Conservation (phyloP, 92 coral and sea anemone species). For the Parazoanthus atlanticus region DNA sequence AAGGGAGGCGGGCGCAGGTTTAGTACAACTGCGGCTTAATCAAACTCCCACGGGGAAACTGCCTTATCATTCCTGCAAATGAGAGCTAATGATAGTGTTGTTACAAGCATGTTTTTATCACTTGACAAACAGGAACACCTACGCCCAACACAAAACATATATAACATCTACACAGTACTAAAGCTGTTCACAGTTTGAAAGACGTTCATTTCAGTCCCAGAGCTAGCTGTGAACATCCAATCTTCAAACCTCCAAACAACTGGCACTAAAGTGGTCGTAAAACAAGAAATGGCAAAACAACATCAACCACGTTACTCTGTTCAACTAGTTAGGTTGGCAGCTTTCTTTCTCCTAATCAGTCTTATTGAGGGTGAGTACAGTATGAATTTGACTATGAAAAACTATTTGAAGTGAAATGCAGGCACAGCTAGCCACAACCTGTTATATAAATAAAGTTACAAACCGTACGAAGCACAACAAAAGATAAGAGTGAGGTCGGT, state of each 20-base stretch:
- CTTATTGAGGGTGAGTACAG: background rate
- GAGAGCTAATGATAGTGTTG: background rate
- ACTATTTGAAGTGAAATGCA: constrained; percentile 1
- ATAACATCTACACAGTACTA: background rate
- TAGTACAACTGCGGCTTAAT: background rate
- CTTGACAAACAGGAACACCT: constrained; percentile 11
- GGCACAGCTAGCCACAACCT: background rate
- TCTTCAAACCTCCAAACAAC: background rate
- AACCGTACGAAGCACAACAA: background rate
- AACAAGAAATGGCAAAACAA: background rate
- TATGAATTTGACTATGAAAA: background rate
- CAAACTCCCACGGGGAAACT: background rate
- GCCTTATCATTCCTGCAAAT: no score
- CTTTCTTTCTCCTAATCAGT: background rate
- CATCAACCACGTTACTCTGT: background rate
- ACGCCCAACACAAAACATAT: background rate
- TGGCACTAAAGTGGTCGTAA: background rate
- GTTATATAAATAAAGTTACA: background rate
- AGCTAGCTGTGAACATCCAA: background rate
- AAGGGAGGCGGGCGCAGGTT: background rate
- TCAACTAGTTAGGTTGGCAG: background rate
- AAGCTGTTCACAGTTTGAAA: background rate
- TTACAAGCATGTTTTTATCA: background rate
- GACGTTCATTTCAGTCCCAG: background rate
- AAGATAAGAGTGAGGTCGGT: background rate